Evolutionary conservation across 2,888 invertebrate species (phyloP).

Genomic region (Sphecodes monilicornis): DNA sequence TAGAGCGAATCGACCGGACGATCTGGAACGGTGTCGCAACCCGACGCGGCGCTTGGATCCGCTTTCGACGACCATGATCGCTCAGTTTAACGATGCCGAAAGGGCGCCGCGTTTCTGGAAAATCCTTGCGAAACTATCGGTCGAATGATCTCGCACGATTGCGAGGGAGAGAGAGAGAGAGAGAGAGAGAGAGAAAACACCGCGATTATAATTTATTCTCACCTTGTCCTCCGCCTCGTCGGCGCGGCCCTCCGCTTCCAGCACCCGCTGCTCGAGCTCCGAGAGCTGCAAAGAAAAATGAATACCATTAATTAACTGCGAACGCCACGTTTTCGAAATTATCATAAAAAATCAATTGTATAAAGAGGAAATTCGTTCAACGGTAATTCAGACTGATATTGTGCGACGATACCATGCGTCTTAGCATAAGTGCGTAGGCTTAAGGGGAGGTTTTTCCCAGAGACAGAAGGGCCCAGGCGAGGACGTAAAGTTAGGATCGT

Average conservation of each 20-base stretch:
- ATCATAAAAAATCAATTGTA: neutral
- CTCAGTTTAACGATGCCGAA: neutral
- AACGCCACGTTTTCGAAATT: neutral
- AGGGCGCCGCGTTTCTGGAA: neutral
- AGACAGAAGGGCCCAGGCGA: too few species aligned
- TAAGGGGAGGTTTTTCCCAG: too few species aligned
- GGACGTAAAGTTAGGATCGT: too few species aligned
- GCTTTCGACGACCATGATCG: neutral
- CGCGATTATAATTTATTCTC: slow-evolving; percentile 79
- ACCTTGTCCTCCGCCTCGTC: slow-evolving; percentile 98
- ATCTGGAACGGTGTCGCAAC: neutral
- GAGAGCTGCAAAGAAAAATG: slow-evolving; percentile 90
- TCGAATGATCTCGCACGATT: slow-evolving; percentile 16
- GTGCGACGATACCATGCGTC: too few species aligned
- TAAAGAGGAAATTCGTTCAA: neutral
- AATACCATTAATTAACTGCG: neutral
- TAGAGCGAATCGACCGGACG: slow-evolving; percentile 38
- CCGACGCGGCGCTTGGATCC: slow-evolving; percentile 6
- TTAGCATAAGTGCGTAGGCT: too few species aligned
- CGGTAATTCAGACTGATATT: too few species aligned
- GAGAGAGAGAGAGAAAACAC: neutral
- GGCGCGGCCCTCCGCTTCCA: slow-evolving; percentile 96
- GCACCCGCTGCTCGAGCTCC: slow-evolving; percentile 96
- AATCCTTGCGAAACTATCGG: slow-evolving; percentile 1
- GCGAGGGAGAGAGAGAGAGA: neutral